Evolutionary conservation across 2,797 vertebrate species (phyloP), one percentile per base, ranked within the genome.

Genomic region (Anolis apletophallus): DNA sequence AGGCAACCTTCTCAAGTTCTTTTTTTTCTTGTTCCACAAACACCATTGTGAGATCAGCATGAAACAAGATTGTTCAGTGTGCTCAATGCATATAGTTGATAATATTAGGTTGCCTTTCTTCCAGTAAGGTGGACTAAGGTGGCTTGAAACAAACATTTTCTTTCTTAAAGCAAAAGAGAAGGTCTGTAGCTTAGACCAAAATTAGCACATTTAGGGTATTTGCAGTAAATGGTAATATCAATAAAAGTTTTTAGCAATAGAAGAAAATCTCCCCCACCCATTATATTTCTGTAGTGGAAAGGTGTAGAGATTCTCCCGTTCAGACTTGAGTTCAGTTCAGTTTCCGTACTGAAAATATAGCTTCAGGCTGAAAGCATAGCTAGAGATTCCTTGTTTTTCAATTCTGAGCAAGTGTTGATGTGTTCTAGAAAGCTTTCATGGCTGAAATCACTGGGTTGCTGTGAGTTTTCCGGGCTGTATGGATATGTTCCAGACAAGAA

Each of bases 21-120:
- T 23, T 21, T 61, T 61, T 61, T 5, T 7, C n/a, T 21, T n/a
- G n/a, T n/a, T 36, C 79, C 0, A 0, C 73, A 46, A 69, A 21
- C 19, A 5, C 13, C 1, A 11, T 5, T 72, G 34, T 4, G 1
- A 46, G 29, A 52, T 69, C 0, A 0, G 14, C 0, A 0, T 29
- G 32, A 61, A 74, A 29, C 9, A 46, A n/a, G 64, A 34, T 4
- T 3, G 73, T 34, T 54, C 69, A 2, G 17, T 14, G 16, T 0
- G 0, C 23, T 61, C 1, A 59, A 59, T 59, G 17, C 23, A 8
- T 61, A 7, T 61, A 61, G 23, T 61, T 61, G 23, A 61, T 61
- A 61, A 61, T 61, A 23, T 8, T 61, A 61, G 23, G 19, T 21
- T 61, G 19, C 19, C 19, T 23, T 61, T 61, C 59, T 61, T 7